Percentiles rank a stretch among this genome's conserved stretches.
Evolutionary conservation across 2,797 vertebrate species (phyloP).

Genomic region (Tamandua tetradactyla): DNA sequence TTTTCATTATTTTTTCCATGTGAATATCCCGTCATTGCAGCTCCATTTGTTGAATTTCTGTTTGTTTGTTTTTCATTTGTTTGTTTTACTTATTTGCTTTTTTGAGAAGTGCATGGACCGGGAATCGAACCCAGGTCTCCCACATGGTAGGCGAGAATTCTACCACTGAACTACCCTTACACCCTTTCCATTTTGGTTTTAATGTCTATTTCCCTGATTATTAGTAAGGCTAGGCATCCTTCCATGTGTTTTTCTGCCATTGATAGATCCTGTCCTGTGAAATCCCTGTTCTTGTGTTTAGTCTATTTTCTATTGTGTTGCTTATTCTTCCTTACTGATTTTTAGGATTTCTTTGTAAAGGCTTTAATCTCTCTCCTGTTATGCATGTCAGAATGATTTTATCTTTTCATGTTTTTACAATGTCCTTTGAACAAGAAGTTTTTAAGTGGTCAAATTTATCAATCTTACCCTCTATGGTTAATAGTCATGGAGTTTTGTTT

Average conservation of each 20-base stretch:
- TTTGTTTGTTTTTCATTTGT: too few species aligned
- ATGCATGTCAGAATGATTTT: background rate
- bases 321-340: background rate
- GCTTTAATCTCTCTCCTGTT: background rate
- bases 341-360: background rate
- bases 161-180: too few species aligned
- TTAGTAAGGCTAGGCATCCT: background rate
- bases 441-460: background rate
- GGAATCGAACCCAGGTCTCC: too few species aligned
- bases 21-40: too few species aligned
- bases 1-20: too few species aligned
- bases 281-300: background rate
- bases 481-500: background rate
- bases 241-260: background rate
- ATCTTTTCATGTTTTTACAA: background rate
- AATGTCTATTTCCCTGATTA: background rate
- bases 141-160: too few species aligned
- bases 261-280: background rate
- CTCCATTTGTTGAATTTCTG: too few species aligned
- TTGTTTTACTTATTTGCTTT: too few species aligned
- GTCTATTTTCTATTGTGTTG: background rate
- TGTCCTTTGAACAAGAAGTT: background rate
- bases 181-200: background rate
- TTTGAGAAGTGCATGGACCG: too few species aligned
- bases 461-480: background rate